These are phyloP conservation scores for Anoura caudifer DNA, from an alignment of 2,113 vertebrate genomes.

Conservation along the genomic window DNA sequence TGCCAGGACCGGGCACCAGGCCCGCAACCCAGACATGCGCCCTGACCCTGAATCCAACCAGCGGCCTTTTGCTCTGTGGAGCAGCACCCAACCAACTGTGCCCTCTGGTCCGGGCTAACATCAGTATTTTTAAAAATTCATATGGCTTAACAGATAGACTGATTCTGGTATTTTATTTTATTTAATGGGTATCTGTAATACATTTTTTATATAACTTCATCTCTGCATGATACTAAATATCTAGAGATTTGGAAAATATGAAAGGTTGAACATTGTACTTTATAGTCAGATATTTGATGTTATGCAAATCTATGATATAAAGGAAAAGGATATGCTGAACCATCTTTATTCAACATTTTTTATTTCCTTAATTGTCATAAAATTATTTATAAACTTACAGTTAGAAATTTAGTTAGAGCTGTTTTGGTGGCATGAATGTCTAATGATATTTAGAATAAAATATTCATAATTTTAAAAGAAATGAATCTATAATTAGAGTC, in stretches of 20 bases:
- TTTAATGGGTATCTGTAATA: neutral
- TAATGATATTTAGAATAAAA: neutral
- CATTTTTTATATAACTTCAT: neutral
- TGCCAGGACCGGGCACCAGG: too few species aligned
- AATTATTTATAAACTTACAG: neutral
- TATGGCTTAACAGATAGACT: neutral
- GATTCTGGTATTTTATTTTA: neutral
- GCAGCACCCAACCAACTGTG: too few species aligned
- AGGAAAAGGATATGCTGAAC: neutral
- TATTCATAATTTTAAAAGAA: neutral
- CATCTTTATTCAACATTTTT: conserved; percentile 2
- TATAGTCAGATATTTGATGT: conserved; percentile 24
- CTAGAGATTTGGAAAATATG: conserved; percentile 19
- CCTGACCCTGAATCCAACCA: too few species aligned
- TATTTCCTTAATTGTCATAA: neutral
- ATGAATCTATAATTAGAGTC: neutral
- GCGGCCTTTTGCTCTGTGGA: too few species aligned
- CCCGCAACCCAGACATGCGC: too few species aligned
- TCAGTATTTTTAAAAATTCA: neutral
- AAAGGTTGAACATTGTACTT: neutral
- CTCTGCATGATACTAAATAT: neutral
- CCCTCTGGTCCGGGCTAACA: too few species aligned
- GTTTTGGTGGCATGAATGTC: neutral
- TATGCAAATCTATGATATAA: neutral
- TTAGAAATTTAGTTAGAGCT: neutral